Evolutionary conservation across 2,797 vertebrate species (phyloP).

Genomic region (Sarcoramphus papa): DNA sequence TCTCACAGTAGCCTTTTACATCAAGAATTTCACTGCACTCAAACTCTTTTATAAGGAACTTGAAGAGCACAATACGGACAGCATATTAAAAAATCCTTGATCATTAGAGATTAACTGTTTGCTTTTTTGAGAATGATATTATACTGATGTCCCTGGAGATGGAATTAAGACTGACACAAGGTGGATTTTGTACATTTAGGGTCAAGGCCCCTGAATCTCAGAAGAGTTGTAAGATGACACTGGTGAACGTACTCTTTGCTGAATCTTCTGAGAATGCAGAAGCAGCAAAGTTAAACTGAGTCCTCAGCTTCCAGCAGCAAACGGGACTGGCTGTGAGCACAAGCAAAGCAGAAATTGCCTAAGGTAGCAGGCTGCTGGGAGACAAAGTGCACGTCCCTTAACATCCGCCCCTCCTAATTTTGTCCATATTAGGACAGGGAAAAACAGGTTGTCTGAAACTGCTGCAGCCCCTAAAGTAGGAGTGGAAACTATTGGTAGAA

Average conservation of each 20-base stretch:
- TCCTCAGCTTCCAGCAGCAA: background rate
- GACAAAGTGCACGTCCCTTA: background rate
- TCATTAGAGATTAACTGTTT: background rate
- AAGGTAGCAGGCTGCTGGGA: background rate
- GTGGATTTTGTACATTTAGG: background rate
- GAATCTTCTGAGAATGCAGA: background rate
- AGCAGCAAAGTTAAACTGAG: background rate
- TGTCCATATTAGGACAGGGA: conserved; percentile 28
- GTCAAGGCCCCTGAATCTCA: background rate
- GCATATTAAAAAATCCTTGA: background rate
- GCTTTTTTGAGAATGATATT: background rate
- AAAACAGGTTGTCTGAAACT: conserved; percentile 33
- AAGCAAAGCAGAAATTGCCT: background rate
- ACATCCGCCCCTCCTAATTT: background rate
- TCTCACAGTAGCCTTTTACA: background rate
- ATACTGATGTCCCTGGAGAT: background rate
- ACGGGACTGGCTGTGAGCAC: background rate
- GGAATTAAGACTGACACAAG: background rate
- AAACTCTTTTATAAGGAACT: background rate
- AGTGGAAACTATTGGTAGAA: conserved; percentile 56
- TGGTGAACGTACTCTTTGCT: background rate
- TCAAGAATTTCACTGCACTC: background rate
- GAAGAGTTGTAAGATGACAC: background rate
- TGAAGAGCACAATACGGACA: background rate
- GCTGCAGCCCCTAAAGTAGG: conserved; percentile 15